Percentiles rank a stretch among this genome's conserved stretches.
Evolutionary conservation across 2,888 invertebrate species (phyloP).

Genomic region (Blera fallax): DNA sequence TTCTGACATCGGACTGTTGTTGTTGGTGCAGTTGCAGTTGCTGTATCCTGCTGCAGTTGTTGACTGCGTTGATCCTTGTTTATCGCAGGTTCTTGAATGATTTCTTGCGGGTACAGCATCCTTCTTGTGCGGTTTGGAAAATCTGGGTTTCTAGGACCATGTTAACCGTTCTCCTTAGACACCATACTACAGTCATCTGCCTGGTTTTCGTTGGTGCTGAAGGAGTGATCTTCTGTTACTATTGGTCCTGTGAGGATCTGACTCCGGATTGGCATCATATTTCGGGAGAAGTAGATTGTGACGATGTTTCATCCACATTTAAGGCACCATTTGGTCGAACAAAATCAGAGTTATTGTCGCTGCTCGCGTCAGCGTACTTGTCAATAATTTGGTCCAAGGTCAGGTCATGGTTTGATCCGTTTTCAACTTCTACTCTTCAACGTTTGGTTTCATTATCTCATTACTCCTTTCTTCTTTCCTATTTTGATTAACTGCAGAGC

Average conservation of each 20-base stretch:
- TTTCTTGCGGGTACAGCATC: conserved; percentile 33
- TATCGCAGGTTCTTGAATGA: conserved; percentile 60
- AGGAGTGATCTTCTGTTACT: conserved; percentile 16
- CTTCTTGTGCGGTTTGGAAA: conserved; percentile 51
- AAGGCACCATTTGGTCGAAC: conserved; percentile 72
- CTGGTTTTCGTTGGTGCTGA: conserved; percentile 15
- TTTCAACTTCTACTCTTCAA: conserved; percentile 52
- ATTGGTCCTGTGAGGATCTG: conserved; percentile 20
- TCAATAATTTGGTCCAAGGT: conserved; percentile 77
- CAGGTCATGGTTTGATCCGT: conserved; percentile 74
- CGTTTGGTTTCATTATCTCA: conserved; percentile 31
- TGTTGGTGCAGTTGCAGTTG: neutral
- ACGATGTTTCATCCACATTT: conserved; percentile 29
- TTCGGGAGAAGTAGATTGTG: conserved; percentile 41
- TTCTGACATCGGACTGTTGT: conserved; percentile 57
- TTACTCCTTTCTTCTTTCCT: neutral
- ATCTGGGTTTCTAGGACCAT: conserved; percentile 15
- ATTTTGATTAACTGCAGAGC: neutral
- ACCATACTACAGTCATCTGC: conserved; percentile 19
- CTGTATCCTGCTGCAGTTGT: neutral
- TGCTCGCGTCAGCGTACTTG: conserved; percentile 77
- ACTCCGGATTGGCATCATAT: neutral
- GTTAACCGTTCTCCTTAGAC: conserved; percentile 63
- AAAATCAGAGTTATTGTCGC: conserved; percentile 78
- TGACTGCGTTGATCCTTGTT: neutral